Conservation (phyloP, 2,797 vertebrate genomes). For the Capromys pilorides region DNA sequence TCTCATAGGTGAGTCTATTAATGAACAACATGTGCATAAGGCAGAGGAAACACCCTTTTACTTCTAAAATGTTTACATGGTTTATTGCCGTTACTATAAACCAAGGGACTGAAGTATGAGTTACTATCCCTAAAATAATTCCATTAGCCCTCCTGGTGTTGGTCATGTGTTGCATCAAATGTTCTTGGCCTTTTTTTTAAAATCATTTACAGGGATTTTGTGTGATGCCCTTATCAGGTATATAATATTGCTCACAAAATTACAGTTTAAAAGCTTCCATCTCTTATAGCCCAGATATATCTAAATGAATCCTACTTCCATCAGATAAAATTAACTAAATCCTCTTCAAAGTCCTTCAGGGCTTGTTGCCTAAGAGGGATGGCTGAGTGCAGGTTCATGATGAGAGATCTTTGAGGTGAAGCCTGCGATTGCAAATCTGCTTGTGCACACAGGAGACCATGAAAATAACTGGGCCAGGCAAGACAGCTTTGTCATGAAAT, state of each 20-base stretch:
- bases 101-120: neutral
- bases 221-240: neutral
- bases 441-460: neutral
- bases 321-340: slow-evolving; percentile 37
- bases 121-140: slow-evolving; percentile 16
- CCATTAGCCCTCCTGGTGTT: neutral
- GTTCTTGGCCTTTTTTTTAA: neutral
- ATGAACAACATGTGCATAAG: neutral
- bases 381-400: neutral
- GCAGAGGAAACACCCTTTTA: neutral
- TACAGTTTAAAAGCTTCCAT: neutral
- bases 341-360: slow-evolving; percentile 8
- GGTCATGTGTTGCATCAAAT: neutral
- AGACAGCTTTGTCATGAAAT: neutral
- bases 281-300: slow-evolving; percentile 22
- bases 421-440: neutral
- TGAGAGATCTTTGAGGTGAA: neutral
- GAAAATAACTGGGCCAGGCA: neutral
- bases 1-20: neutral
- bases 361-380: neutral
- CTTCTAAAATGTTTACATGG: neutral
- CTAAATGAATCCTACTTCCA: neutral
- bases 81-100: slow-evolving; percentile 14
- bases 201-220: neutral
- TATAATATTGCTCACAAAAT: slow-evolving; percentile 22